Evolutionary conservation across 1,140 invertebrate genomes (phyloP), one percentile per base, ranked within the genome.

Genomic region (Sarcophaga bullata): DNA sequence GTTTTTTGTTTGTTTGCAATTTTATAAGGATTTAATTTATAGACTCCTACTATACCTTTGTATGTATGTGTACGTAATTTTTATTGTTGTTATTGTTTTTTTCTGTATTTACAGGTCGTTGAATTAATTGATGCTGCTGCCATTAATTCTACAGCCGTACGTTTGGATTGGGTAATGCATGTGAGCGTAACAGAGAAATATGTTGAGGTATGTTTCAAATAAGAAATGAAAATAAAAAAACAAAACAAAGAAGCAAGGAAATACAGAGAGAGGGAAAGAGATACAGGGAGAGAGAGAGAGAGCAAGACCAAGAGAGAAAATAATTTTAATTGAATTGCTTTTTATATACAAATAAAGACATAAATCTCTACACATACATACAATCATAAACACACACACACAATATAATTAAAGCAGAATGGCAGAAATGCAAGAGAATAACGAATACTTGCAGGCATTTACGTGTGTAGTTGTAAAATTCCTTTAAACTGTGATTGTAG

Each of bases 101-200:
- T 10, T 73, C 52, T 68, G 6, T 46, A 8, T 81, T 68, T 81
- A 25, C 82, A 95, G 87, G 93, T 96, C 25, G 95, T 97, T n/a
- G 93, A 95, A 86, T 91, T 98, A 15, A 94, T 93, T 25, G 94
- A 97, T 91, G 95, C 95, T 7, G 94, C 95, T 54, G 92, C 96
- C 2, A 92, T 97, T 13, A 95, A 95, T 86, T 95, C 96, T 1
- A 96, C 95, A 17, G 94, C 95, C 9, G 94, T 98, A 72, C 95
- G 95, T 86, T 89, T 98, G 11, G 93, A 93, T 84, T 98, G 97
- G 97, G 94, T 96, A 92, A 93, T 95, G 47, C 96, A 90, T 76
- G 85, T 89, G 0, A 87, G 86, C 80, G 84, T 85, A 1, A 89
- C 86, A 17, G 88, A 89, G 52, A 89, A 90, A 84, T 90, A 90